Conservation (phyloP, 2,888 invertebrate genomes). For the Plagodis pulveraria region DNA sequence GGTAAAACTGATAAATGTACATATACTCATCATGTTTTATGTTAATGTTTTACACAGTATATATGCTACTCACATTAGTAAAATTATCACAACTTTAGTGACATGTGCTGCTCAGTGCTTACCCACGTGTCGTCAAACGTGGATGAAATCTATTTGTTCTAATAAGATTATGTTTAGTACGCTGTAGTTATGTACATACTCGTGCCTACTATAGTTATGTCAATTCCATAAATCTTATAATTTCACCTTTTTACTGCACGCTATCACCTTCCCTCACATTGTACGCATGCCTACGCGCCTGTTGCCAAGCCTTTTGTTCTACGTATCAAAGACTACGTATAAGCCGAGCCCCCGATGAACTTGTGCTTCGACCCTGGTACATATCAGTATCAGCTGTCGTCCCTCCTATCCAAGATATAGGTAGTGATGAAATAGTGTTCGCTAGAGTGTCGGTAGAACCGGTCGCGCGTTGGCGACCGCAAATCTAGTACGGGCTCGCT, state of each 20-base stretch:
- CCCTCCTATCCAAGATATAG: neutral
- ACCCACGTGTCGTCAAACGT: too few species aligned
- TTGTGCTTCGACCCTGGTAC: slow-evolving; percentile 54
- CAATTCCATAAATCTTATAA: too few species aligned
- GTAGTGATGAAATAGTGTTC: slow-evolving; percentile 4
- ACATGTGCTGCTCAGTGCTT: too few species aligned
- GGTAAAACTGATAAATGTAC: too few species aligned
- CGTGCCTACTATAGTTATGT: too few species aligned
- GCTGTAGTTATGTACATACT: too few species aligned
- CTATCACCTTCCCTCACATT: slow-evolving; percentile 48
- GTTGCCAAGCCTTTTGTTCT: slow-evolving; percentile 41
- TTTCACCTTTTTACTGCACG: neutral
- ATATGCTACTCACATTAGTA: too few species aligned
- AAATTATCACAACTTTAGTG: too few species aligned
- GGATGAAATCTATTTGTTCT: too few species aligned
- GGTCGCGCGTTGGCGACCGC: slow-evolving; percentile 36
- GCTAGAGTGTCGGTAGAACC: slow-evolving; percentile 6
- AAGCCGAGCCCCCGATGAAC: slow-evolving; percentile 72
- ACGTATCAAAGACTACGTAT: slow-evolving; percentile 47
- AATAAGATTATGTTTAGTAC: too few species aligned
- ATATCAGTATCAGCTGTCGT: slow-evolving; percentile 67
- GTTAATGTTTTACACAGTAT: too few species aligned
- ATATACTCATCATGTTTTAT: too few species aligned
- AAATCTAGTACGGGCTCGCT: neutral
- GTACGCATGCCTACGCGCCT: slow-evolving; percentile 30